phyloP scores from a whole-genome alignment of 64 coral and sea anemone species.

The Platygyra sinensis region DNA sequence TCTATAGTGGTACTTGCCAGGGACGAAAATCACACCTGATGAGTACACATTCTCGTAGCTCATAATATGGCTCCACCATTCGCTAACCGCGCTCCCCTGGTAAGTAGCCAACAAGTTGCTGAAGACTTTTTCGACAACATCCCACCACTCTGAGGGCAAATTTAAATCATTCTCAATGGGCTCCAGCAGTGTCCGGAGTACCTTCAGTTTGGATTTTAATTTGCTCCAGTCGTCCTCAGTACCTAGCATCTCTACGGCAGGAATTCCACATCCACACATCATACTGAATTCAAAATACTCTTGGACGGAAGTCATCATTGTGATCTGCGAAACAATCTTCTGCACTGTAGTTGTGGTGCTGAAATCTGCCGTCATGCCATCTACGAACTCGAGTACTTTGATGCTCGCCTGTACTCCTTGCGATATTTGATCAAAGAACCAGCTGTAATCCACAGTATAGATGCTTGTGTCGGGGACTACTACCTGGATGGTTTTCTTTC shows the following conservation, averaged over 20 bases:
- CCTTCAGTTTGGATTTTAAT: slow-evolving; percentile 52
- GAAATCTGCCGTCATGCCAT: too few species aligned
- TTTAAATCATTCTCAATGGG: slow-evolving; percentile 53
- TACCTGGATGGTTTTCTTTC: slow-evolving; percentile 66
- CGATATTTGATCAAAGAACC: slow-evolving; percentile 78
- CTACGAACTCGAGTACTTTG: too few species aligned
- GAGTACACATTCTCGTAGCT: slow-evolving; percentile 1
- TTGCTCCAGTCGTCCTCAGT: slow-evolving; percentile 69
- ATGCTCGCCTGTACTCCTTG: too few species aligned
- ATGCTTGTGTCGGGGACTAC: slow-evolving; percentile 17
- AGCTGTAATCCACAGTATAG: slow-evolving; percentile 58
- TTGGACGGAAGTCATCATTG: slow-evolving; percentile 73
- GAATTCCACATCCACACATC: slow-evolving; percentile 54
- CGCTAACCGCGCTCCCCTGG: slow-evolving; percentile 13
- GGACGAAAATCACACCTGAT: background rate
- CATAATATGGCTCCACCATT: slow-evolving; percentile 78
- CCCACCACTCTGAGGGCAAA: slow-evolving; percentile 42
- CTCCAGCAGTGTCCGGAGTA: slow-evolving; percentile 33
- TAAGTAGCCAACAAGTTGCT: slow-evolving; percentile 62
- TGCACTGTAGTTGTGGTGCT: too few species aligned
- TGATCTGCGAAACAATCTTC: too few species aligned
- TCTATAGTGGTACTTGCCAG: background rate
- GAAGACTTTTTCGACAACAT: slow-evolving; percentile 46
- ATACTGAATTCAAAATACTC: slow-evolving; percentile 48
- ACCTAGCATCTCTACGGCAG: slow-evolving; percentile 61